phyloP scores from a whole-genome alignment of 2,888 invertebrate genomes.

The Megaustenia siamemsis region DNA sequence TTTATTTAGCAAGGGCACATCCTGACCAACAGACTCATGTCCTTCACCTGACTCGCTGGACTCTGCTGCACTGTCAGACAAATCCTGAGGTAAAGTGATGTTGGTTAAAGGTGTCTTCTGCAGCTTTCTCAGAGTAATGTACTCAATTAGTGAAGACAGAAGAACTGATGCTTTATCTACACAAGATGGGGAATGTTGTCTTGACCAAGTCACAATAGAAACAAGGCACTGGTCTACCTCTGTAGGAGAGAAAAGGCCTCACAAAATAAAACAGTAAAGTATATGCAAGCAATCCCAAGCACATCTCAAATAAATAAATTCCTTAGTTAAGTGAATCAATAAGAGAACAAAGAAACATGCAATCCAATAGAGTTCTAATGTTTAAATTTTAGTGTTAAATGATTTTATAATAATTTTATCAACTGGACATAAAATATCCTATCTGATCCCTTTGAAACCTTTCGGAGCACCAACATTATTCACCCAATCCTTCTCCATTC shows the following conservation, averaged over 20 bases:
- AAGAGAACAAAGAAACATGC: no score
- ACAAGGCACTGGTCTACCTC: constrained; percentile 72
- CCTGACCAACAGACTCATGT: constrained; percentile 45
- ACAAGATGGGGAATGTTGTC: constrained; percentile 39
- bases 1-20: constrained; percentile 25
- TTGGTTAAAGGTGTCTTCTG: constrained; percentile 67
- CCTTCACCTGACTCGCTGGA: constrained; percentile 43
- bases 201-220: constrained; percentile 65
- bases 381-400: no score
- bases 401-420: no score
- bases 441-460: no score
- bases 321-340: no score
- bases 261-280: background rate
- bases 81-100: constrained; percentile 57
- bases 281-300: background rate
- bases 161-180: constrained; percentile 61
- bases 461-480: no score
- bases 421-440: no score
- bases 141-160: constrained; percentile 67
- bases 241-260: constrained; percentile 53
- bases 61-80: constrained; percentile 47
- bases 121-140: constrained; percentile 66
- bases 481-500: no score
- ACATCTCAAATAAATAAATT: no score
- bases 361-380: no score